A percentile compares a stretch with the other conserved stretches of the same genome.
Conservation (phyloP, 2,113 vertebrate genomes). For the Ammodytes marinus region DNA sequence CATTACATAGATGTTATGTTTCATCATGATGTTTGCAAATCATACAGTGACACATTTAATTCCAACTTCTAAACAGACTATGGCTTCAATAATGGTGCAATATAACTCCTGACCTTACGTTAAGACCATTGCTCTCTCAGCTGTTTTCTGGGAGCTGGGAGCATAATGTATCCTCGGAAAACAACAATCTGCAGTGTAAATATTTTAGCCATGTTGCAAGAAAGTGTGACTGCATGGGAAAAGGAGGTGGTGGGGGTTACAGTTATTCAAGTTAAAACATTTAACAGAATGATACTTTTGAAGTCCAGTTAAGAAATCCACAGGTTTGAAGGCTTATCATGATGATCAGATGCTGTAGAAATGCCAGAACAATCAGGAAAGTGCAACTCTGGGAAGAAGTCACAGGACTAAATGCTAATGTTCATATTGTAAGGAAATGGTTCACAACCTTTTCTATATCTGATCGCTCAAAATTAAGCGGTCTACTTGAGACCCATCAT, state of each 20-base stretch:
- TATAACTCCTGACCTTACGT: too few species aligned
- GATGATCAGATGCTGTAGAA: not conserved
- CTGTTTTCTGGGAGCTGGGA: not conserved
- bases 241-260: not conserved
- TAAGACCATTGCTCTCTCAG: not conserved
- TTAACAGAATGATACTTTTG: not conserved
- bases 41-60: not conserved
- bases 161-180: not conserved
- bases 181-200: not conserved
- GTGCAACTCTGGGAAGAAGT: not conserved
- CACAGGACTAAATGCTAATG: too few species aligned
- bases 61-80: not conserved
- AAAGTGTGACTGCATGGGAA: not conserved
- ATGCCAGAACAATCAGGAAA: not conserved
- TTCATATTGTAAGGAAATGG: too few species aligned
- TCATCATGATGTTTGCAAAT: not conserved
- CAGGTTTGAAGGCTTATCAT: not conserved
- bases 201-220: not conserved
- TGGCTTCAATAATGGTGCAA: not conserved
- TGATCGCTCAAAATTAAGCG: too few species aligned
- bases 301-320: not conserved
- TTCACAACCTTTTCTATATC: too few species aligned
- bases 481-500: too few species aligned
- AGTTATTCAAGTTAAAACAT: not conserved
- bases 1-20: too few species aligned